These are phyloP conservation scores for Willisornis vidua DNA, from an alignment of 2,113 vertebrate species.

Conservation along the genomic window DNA sequence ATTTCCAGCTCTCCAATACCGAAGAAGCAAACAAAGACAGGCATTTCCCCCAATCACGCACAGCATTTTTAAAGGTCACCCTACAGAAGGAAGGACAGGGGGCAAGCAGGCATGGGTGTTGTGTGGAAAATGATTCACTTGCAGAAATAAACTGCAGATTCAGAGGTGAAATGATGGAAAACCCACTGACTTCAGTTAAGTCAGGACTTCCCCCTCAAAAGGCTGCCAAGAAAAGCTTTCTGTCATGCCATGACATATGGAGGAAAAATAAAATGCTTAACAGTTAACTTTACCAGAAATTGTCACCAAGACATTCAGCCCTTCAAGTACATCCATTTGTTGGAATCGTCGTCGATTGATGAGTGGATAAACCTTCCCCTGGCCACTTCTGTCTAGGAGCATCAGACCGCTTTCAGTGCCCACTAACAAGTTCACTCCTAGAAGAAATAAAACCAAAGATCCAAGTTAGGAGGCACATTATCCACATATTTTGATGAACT, in stretches of 20 bases:
- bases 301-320: constrained; percentile 95
- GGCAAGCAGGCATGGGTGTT: neutral
- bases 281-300: constrained; percentile 87
- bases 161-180: constrained; percentile 34
- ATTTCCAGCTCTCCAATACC: neutral
- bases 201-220: constrained; percentile 3
- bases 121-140: neutral
- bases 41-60: neutral
- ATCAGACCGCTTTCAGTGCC: constrained; percentile 98
- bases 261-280: neutral
- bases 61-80: neutral
- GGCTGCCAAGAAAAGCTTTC: neutral
- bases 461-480: neutral
- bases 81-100: neutral
- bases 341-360: constrained; percentile 95
- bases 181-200: neutral
- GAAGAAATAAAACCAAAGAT: constrained; percentile 10
- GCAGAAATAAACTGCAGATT: constrained; percentile 1
- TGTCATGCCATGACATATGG: neutral
- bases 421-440: constrained; percentile 95
- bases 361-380: constrained; percentile 97
- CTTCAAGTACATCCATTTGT: constrained; percentile 98
- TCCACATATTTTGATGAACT: neutral
- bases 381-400: constrained; percentile 97
- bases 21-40: neutral